Evolutionary conservation across 2,888 invertebrate species (phyloP), one percentile per base, ranked within the genome.

Genomic region (Chymomyza procnemis): DNA sequence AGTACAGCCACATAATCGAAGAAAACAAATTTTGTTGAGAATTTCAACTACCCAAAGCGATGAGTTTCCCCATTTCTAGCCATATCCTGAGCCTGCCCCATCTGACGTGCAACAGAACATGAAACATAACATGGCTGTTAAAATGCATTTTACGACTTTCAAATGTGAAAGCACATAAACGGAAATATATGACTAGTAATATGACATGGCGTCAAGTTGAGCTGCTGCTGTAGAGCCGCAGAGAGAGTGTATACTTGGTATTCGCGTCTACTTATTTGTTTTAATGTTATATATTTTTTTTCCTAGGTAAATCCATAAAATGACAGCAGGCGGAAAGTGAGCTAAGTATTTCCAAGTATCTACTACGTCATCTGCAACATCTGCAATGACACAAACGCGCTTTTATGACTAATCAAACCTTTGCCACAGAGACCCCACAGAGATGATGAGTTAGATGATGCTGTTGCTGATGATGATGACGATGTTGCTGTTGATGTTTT

Each of bases 341-440:
- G 26, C 0, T 26, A 6, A 26, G 26, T 26, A 26, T 26, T 26
- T 26, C 6, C 6, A 26, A 26, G 26, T 26, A 26, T 8, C 26
- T 26, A 26, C 26, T 26, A 26, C 26, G 26, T 26, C 26, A 26
- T 26, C n/a, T n/a, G n/a, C n/a, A n/a, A 67, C 74, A 67, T 60
- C 65, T 52, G 70, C 74, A 64, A 67, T 75, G 74, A 80, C 80
- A 70, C 73, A 66, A 71, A 65, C 62, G 66, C 64, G 63, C 79
- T 82, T 82, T 82, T 85, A 83, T 82, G 80, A 72, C 84, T 78
- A 78, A 85, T 85, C 84, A 85, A 82, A 85, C 80, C 85, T 77
- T 83, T 79, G 85, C 83, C 85, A 75, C 78, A 82, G 75, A 70
- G 73, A 82, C 62, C 58, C 66, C 50, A 50, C 16, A n/a, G 2